Evolutionary conservation across 2,888 invertebrate genomes (phyloP), one percentile per base, ranked within the genome.

Genomic region (Sarcophaga caerulescens): DNA sequence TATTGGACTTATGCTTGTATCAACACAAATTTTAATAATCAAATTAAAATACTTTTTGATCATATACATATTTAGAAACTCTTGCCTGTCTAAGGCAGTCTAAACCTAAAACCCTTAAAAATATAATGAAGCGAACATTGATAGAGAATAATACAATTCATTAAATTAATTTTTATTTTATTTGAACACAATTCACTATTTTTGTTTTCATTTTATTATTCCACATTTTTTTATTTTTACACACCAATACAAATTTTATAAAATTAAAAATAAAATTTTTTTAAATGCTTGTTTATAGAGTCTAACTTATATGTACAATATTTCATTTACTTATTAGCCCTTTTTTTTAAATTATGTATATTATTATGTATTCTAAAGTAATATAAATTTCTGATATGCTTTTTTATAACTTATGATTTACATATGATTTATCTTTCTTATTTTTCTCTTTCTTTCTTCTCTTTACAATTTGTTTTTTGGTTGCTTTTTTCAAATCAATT

Each of bases 401-500:
- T 75, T 82, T 77, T 74, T 75, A 14, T 60, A 79, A 74, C 12
- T 63, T 35, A 35, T 35, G 35, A 35, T 35, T 35, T 35, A 35
- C 35, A 80, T 80, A 66, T 79, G 47, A 65, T 84, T 84, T 84
- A 71, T 76, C 19, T 70, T 84, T 84, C 75, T 52, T 52, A 59
- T 62, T 84, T 84, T 84, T 52, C 77, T 70, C 21, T 19, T 81
- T 62, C 69, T 69, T 25, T 70, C 75, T 75, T 71, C 65, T 80
- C 69, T 80, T 79, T 84, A 79, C n/a, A 75, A 10, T 35, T 35
- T 8, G 8, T 75, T 70, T 75, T 84, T 84, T 77, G 68, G 66
- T 85, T 80, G 73, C 85, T 81, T 77, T 85, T 78, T 65, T 60
- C 68, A 14, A 52, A 80, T 76, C 60, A 82, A 80, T 85, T 85